A percentile compares a stretch with the other conserved stretches of the same genome.
These are phyloP conservation scores for Pseudomugil gertrudae DNA, from an alignment of 2,797 vertebrate species.

Conservation along the genomic window DNA sequence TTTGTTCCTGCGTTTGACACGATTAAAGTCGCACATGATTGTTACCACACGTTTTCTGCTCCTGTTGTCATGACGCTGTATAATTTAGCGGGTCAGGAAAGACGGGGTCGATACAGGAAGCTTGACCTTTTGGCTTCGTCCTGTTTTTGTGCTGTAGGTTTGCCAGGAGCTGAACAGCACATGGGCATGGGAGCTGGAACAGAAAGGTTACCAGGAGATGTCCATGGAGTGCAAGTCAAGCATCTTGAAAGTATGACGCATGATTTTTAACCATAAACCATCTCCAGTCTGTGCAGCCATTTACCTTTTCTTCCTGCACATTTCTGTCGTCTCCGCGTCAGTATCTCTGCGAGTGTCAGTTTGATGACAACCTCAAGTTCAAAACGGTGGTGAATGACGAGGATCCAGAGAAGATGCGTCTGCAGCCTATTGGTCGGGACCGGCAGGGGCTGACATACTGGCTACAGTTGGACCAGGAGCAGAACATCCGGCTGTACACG, in stretches of 20 bases:
- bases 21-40: background rate
- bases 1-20: background rate
- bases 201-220: constrained; percentile 96
- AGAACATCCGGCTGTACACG: constrained; percentile 94
- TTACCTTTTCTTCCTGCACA: background rate
- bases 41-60: background rate
- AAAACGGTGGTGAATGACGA: constrained; percentile 95
- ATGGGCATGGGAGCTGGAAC: constrained; percentile 99
- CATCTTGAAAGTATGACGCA: constrained; percentile 90
- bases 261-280: background rate
- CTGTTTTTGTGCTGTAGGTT: constrained; percentile 79
- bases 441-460: constrained; percentile 94
- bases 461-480: constrained; percentile 96
- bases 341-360: constrained; percentile 99
- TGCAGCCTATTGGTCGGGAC: constrained; percentile 94
- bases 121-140: background rate
- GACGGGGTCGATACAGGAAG: background rate
- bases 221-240: constrained; percentile 94
- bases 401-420: constrained; percentile 93
- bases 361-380: constrained; percentile 98
- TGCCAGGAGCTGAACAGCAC: constrained; percentile 96
- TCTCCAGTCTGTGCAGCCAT: background rate
- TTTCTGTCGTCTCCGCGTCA: constrained; percentile 54
- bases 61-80: background rate
- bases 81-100: background rate